phyloP scores from a whole-genome alignment of 2,888 invertebrate genomes.

The Syrphus vitripennis region DNA sequence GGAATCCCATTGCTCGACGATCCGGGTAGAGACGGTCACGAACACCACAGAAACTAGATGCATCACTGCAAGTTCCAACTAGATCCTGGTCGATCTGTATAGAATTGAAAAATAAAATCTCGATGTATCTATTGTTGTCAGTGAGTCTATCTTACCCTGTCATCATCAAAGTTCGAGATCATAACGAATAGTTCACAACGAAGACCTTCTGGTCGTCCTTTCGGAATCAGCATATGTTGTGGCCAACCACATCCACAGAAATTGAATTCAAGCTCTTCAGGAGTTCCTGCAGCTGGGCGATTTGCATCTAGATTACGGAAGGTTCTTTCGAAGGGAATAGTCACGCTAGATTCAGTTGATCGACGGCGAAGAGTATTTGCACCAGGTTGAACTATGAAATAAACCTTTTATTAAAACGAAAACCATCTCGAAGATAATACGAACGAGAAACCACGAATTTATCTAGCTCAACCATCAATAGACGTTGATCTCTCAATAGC shows the following conservation, averaged over 20 bases:
- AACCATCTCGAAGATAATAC: slow-evolving; percentile 72
- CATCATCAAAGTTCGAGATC: slow-evolving; percentile 87
- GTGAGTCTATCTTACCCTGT: slow-evolving; percentile 75
- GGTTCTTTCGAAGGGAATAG: slow-evolving; percentile 89
- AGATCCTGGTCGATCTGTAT: slow-evolving; percentile 74
- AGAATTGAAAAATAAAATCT: slow-evolving; percentile 82
- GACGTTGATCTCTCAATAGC: slow-evolving; percentile 83
- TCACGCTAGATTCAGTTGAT: slow-evolving; percentile 88
- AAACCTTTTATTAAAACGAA: not conserved
- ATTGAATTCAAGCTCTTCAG: slow-evolving; percentile 83
- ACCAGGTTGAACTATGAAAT: slow-evolving; percentile 84
- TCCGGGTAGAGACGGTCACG: slow-evolving; percentile 89
- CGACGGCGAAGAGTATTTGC: slow-evolving; percentile 84
- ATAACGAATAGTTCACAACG: slow-evolving; percentile 86
- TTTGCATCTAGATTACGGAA: slow-evolving; percentile 85
- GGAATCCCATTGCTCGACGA: slow-evolving; percentile 89
- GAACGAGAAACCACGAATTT: slow-evolving; percentile 83
- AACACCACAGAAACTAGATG: slow-evolving; percentile 89
- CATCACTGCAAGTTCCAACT: slow-evolving; percentile 84
- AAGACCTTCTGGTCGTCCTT: slow-evolving; percentile 85
- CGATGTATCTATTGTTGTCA: not conserved
- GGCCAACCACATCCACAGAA: slow-evolving; percentile 94
- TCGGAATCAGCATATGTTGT: slow-evolving; percentile 88
- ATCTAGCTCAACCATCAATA: slow-evolving; percentile 85
- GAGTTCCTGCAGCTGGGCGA: slow-evolving; percentile 82